These are phyloP conservation scores for Bemisia tabaci DNA, from an alignment of 1,140 invertebrate genomes.

Conservation along the genomic window DNA sequence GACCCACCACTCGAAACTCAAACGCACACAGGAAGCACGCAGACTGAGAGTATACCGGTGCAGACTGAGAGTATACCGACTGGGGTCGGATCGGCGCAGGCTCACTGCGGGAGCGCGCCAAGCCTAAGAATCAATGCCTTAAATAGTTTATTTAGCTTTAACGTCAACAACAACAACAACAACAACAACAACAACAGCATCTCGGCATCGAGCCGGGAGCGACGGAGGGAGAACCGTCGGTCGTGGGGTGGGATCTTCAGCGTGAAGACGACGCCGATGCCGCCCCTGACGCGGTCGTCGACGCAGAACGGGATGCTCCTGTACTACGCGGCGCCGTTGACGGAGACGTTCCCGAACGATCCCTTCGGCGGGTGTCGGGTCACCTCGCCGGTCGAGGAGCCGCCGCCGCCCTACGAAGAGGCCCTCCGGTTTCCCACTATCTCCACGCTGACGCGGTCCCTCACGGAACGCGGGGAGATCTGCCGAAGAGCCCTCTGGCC, in stretches of 20 bases:
- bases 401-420: conserved; percentile 29
- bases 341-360: conserved; percentile 41
- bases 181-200: conserved; percentile 4
- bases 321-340: conserved; percentile 45
- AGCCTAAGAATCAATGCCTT: conserved; percentile 7
- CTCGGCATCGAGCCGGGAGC: not conserved
- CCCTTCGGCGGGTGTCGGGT: conserved; percentile 41
- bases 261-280: conserved; percentile 8
- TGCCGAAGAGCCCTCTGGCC: not conserved
- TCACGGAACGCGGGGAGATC: not conserved
- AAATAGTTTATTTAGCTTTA: not conserved
- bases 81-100: conserved; percentile 24
- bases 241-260: conserved; percentile 19
- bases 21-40: conserved; percentile 42
- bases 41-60: conserved; percentile 20
- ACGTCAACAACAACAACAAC: conserved; percentile 9
- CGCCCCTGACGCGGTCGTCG: conserved; percentile 18
- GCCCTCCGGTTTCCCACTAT: conserved; percentile 24
- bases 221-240: conserved; percentile 15
- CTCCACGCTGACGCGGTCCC: not conserved
- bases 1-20: no score
- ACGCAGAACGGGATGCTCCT: conserved; percentile 31
- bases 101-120: conserved; percentile 3
- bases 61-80: conserved; percentile 20
- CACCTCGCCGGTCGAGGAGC: conserved; percentile 36